Conservation (phyloP, 2,113 vertebrate species). For the Microcebus jonahi region DNA sequence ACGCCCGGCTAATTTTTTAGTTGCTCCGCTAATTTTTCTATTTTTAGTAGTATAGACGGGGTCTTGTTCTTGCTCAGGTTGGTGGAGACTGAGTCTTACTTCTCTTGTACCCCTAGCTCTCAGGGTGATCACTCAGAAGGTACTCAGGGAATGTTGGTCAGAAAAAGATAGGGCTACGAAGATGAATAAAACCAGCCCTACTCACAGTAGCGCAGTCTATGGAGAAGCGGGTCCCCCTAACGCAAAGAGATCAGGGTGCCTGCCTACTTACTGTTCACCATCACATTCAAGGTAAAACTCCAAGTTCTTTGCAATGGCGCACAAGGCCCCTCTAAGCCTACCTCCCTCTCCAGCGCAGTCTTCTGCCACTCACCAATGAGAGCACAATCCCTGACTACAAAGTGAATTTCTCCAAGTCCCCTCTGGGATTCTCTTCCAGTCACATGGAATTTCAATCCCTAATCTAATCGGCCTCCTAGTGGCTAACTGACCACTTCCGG, state of each 20-base stretch:
- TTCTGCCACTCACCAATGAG: neutral
- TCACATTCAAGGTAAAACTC: no score
- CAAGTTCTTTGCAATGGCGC: neutral
- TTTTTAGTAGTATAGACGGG: no score
- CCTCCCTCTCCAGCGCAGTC: accelerated
- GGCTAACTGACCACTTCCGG: neutral
- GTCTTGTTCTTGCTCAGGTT: no score
- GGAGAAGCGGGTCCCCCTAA: neutral
- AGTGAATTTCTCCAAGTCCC: neutral
- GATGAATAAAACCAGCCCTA: neutral
- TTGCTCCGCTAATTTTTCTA: no score
- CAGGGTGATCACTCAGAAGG: neutral
- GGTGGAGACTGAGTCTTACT: neutral
- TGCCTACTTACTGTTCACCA: neutral
- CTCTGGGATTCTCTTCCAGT: neutral
- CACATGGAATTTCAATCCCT: neutral
- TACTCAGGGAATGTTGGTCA: neutral
- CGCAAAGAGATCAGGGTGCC: neutral
- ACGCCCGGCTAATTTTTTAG: no score
- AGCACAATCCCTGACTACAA: no score
- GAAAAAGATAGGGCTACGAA: neutral
- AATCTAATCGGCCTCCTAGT: neutral
- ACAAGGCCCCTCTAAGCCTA: neutral
- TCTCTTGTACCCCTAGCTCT: neutral
- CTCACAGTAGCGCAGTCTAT: neutral